Evolutionary conservation across 2,888 invertebrate species (phyloP), one percentile per base, ranked within the genome.

Genomic region (Scaptomyza polygonia): DNA sequence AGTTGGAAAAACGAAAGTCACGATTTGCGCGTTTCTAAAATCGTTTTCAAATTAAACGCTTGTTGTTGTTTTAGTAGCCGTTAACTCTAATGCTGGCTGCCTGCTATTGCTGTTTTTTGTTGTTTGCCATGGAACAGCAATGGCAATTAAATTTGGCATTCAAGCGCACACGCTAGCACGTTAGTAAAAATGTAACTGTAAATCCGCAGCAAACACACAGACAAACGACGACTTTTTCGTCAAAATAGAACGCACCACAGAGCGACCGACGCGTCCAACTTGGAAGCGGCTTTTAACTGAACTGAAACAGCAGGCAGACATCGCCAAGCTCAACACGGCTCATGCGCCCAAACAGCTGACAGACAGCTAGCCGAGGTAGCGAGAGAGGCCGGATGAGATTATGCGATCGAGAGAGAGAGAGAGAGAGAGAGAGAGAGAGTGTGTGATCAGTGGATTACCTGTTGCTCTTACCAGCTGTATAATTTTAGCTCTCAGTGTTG

Each of bases 71-170:
- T 8, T 39, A 3, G 39, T 39, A 16, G 18, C 44, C 43, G 44
- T 57, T 65, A 40, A 34, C 42, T 54, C 54, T 39, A 44, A 18
- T 48, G 25, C 18, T 67, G 42, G 2, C 16, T 48, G 30, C 18
- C n/a, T 36, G 36, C 21, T 42, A 21, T 42, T 57, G 45, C 43
- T 40, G 29, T 53, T 64, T 40, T 49, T 32, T 59, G 30, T 58
- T 69, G 70, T 32, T 16, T 16, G 16, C 39, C 39, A 39, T 61
- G 58, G 55, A 69, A 63, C 58, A 69, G 61, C 58, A 51, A 44
- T 59, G 61, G 66, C 73, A 77, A 85, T 88, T 88, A 85, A 77
- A 85, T 82, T 88, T 88, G 87, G 88, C 87, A 88, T 88, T 88
- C 88, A 88, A 88, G 87, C 85, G 77, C 80, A 67, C 67, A n/a